Percentiles rank a stretch among this genome's conserved stretches.
phyloP scores from a whole-genome alignment of 2,113 vertebrate genomes.

The Semicossyphus pulcher region DNA sequence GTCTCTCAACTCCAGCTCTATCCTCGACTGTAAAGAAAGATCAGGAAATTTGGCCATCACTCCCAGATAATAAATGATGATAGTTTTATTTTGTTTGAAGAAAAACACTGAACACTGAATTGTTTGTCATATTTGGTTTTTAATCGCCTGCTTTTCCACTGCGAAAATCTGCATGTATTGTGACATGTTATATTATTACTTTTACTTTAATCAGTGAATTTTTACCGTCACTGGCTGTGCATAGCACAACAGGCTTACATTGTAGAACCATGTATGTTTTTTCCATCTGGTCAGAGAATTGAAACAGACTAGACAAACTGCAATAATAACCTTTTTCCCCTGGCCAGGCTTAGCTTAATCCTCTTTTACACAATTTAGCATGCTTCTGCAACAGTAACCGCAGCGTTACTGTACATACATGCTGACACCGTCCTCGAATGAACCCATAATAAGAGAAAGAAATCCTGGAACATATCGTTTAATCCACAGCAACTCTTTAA shows the following conservation, averaged over 20 bases:
- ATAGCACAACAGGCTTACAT: not conserved
- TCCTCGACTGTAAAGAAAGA: too few species aligned
- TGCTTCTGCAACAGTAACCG: not conserved
- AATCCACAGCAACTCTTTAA: constrained; percentile 9
- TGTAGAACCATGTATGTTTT: not conserved
- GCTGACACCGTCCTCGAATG: not conserved
- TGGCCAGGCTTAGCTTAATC: constrained; percentile 35
- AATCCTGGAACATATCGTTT: not conserved
- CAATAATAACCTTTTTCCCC: constrained; percentile 7
- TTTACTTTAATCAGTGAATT: not conserved
- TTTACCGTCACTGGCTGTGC: too few species aligned
- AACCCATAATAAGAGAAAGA: not conserved
- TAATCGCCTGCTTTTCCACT: too few species aligned
- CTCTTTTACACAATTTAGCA: constrained; percentile 32
- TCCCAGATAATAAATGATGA: too few species aligned
- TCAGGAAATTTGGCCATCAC: too few species aligned
- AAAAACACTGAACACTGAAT: too few species aligned
- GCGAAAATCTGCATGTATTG: too few species aligned
- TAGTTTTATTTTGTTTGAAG: too few species aligned
- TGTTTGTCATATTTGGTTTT: too few species aligned
- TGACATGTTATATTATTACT: not conserved
- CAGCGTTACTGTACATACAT: not conserved
- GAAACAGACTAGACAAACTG: not conserved
- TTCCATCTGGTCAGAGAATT: constrained; percentile 1
- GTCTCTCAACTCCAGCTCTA: too few species aligned